Evolutionary conservation across 2,113 vertebrate species (phyloP).

Genomic region (Numenius arquata): DNA sequence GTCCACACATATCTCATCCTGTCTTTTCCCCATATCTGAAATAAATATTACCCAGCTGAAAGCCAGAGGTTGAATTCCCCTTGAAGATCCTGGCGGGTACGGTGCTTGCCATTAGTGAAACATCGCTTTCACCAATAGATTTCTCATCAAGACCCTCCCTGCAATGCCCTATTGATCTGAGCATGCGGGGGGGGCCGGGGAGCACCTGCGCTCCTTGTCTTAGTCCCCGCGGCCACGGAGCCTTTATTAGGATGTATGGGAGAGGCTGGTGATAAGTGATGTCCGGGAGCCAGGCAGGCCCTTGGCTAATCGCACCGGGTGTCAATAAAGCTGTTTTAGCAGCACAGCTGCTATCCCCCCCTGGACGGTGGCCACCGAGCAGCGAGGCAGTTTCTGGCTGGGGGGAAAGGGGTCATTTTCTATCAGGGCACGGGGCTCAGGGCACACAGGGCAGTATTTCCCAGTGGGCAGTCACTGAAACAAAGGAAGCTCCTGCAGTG

Average conservation of each 20-base stretch:
- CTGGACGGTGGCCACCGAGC: neutral
- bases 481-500: neutral
- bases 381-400: neutral
- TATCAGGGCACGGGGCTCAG: neutral
- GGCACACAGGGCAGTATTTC: neutral
- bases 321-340: neutral
- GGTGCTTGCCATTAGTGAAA: neutral
- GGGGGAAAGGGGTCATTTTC: neutral
- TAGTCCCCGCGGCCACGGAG: neutral
- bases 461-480: neutral
- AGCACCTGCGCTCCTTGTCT: neutral
- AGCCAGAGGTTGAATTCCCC: neutral
- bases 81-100: neutral
- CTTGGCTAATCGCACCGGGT: neutral
- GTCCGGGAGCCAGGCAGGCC: neutral
- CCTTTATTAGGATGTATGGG: neutral
- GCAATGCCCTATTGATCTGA: neutral
- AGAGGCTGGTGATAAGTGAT: neutral
- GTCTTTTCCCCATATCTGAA: neutral
- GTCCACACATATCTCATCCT: accelerated
- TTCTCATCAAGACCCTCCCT: neutral
- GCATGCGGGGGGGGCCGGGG: neutral
- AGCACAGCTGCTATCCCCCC: neutral
- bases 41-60: neutral
- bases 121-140: neutral